Evolutionary conservation across 2,797 vertebrate genomes (phyloP).

Genomic region (Malurus splendens): DNA sequence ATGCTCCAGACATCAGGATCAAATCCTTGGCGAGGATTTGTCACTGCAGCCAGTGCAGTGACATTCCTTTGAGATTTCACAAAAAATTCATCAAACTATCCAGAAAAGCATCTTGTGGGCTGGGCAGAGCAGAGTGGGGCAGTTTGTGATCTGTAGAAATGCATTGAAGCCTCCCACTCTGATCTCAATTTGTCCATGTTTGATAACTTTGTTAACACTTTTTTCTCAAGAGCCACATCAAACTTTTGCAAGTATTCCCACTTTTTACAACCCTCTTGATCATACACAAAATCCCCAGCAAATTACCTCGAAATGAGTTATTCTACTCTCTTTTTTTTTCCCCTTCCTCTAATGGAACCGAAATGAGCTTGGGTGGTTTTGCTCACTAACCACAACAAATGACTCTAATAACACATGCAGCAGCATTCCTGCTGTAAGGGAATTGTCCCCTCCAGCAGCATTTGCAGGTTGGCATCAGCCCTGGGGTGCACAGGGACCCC

Average conservation of each 20-base stretch:
- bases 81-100: not conserved
- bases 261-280: not conserved
- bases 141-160: not conserved
- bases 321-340: not conserved
- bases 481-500: not conserved
- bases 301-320: not conserved
- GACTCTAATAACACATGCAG: not conserved
- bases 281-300: not conserved
- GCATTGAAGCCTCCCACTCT: not conserved
- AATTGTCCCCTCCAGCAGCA: not conserved
- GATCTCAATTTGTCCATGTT: not conserved
- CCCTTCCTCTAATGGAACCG: not conserved
- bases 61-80: not conserved
- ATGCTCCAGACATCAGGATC: not conserved
- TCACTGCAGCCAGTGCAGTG: accelerated
- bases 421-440: accelerated
- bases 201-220: not conserved
- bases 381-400: not conserved
- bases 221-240: not conserved
- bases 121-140: not conserved
- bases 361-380: not conserved
- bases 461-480: not conserved
- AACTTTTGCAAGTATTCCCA: not conserved
- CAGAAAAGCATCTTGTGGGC: not conserved
- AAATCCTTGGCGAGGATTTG: not conserved